A percentile compares a stretch with the other conserved stretches of the same genome.
Evolutionary conservation across 2,113 vertebrate species (phyloP).

Genomic region (Menura novaehollandiae): DNA sequence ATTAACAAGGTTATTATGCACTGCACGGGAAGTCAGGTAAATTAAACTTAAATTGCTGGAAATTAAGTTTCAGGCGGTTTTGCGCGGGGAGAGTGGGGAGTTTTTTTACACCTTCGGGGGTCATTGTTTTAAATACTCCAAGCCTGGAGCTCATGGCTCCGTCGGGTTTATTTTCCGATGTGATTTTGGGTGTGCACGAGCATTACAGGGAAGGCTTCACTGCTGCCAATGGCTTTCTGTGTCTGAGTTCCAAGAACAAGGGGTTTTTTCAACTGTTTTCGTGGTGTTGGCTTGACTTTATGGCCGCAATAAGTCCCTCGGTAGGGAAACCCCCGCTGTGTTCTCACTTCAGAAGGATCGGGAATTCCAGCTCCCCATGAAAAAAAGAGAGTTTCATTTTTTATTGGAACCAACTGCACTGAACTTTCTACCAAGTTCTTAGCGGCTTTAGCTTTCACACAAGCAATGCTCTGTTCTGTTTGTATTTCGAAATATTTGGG

Average conservation of each 20-base stretch:
- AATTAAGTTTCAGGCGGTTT: slow-evolving; percentile 51
- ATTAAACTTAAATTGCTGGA: slow-evolving; percentile 62
- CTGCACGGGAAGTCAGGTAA: slow-evolving; percentile 61
- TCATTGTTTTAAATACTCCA: neutral
- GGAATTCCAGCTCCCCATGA: slow-evolving; percentile 36
- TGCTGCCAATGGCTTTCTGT: neutral
- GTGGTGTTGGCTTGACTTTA: slow-evolving; percentile 60
- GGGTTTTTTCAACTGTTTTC: slow-evolving; percentile 39
- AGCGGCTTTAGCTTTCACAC: neutral
- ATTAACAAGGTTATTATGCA: slow-evolving; percentile 62
- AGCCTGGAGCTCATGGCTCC: neutral
- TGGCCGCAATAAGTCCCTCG: slow-evolving; percentile 63
- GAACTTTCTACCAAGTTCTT: neutral
- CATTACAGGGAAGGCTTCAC: neutral
- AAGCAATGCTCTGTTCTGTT: slow-evolving; percentile 33
- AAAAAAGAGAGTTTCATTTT: slow-evolving; percentile 20
- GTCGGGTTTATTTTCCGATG: neutral
- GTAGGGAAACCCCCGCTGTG: slow-evolving; percentile 52
- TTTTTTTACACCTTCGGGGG: neutral
- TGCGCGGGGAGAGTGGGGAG: neutral
- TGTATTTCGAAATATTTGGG: slow-evolving; percentile 35
- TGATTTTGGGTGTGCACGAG: neutral
- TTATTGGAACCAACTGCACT: slow-evolving; percentile 19
- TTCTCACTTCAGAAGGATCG: slow-evolving; percentile 32
- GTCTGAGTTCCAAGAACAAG: slow-evolving; percentile 34